Percentiles rank a stretch among this genome's conserved stretches.
Evolutionary conservation across 53 echinoderm and acorn worm genomes (phyloP).

Genomic region (Luidia sarsii): DNA sequence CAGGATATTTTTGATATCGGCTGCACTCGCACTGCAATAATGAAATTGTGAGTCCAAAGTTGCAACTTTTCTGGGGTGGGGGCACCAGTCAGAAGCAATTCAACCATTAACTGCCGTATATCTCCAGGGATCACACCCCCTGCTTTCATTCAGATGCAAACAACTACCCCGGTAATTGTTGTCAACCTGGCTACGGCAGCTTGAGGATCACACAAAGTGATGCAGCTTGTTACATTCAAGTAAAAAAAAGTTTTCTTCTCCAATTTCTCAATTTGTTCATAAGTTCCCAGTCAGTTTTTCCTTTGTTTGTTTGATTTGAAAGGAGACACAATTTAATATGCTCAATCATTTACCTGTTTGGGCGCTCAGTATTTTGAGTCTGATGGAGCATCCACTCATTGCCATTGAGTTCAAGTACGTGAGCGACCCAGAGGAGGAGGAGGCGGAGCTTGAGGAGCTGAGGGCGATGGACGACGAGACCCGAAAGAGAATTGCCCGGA

Average conservation of each 20-base stretch:
- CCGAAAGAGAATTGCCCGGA: constrained; percentile 3
- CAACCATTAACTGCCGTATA: too few relatives aligned
- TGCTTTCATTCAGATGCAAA: too few relatives aligned
- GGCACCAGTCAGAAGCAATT: too few relatives aligned
- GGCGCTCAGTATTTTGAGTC: constrained; percentile 66
- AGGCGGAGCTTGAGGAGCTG: constrained; percentile 12
- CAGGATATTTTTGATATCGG: constrained; percentile 62
- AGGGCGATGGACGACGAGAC: constrained; percentile 5
- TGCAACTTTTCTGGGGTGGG: neutral
- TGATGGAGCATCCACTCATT: constrained; percentile 76
- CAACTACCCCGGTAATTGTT: too few relatives aligned
- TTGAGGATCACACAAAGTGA: too few relatives aligned
- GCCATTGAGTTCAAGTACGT: constrained; percentile 51
- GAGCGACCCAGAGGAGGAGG: constrained; percentile 30
- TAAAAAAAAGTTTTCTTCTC: too few relatives aligned
- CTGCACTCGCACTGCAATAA: constrained; percentile 68
- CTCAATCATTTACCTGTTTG: too few relatives aligned
- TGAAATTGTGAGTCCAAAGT: constrained; percentile 74
- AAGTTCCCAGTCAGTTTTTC: too few relatives aligned
- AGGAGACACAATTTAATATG: neutral
- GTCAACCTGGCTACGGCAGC: too few relatives aligned
- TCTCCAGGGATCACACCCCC: too few relatives aligned
- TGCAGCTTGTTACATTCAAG: too few relatives aligned
- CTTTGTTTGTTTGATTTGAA: neutral
- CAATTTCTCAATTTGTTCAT: neutral